phyloP scores from a whole-genome alignment of 1,140 invertebrate species.

The Drosophila arawakana region DNA sequence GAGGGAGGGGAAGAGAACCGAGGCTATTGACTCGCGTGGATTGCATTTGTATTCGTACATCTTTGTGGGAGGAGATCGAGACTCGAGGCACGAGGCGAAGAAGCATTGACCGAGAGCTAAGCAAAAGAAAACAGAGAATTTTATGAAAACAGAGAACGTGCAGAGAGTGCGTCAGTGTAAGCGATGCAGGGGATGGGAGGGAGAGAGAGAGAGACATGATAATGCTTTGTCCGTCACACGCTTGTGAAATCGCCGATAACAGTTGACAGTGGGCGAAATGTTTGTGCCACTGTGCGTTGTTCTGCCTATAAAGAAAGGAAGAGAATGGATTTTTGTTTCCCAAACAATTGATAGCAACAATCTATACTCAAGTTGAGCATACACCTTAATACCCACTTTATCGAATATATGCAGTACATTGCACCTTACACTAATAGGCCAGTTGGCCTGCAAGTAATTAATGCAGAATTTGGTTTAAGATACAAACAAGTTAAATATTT shows the following conservation, averaged over 20 bases:
- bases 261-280: slow-evolving; percentile 58
- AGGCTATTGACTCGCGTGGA: slow-evolving; percentile 72
- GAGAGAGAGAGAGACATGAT: too few species aligned
- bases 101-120: slow-evolving; percentile 76
- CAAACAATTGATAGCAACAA: not conserved
- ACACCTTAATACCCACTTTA: not conserved
- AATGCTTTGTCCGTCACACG: slow-evolving; percentile 55
- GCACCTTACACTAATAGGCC: slow-evolving; percentile 3
- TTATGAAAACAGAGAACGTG: slow-evolving; percentile 25
- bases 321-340: slow-evolving; percentile 58
- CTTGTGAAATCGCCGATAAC: slow-evolving; percentile 74
- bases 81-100: not conserved
- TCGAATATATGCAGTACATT: not conserved
- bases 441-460: slow-evolving; percentile 1
- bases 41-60: slow-evolving; percentile 29
- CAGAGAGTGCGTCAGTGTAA: slow-evolving; percentile 15
- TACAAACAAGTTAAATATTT: not conserved
- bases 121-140: slow-evolving; percentile 49
- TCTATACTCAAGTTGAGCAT: slow-evolving; percentile 9
- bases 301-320: slow-evolving; percentile 15
- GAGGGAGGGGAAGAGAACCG: slow-evolving; percentile 29
- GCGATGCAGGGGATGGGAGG: too few species aligned
- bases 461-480: slow-evolving; percentile 5
- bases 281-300: slow-evolving; percentile 9
- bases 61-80: slow-evolving; percentile 51